Evolutionary conservation across 2,113 vertebrate species (phyloP).

Genomic region (Osmerus mordax): DNA sequence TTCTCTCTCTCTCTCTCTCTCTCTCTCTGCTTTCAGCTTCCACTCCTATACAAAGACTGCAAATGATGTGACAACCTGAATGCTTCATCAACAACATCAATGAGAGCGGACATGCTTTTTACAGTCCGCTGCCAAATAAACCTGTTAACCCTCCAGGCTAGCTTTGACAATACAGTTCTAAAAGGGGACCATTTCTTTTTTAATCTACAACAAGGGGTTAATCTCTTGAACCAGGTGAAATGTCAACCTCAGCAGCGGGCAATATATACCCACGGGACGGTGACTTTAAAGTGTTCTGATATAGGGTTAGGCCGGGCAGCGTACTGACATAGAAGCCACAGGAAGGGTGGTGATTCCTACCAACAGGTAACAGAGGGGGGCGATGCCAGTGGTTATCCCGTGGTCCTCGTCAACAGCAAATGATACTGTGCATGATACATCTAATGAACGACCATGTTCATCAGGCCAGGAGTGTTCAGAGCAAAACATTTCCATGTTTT

Average conservation of each 20-base stretch:
- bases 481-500: no score
- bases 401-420: no score
- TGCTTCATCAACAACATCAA: conserved; percentile 59
- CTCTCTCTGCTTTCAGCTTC: conserved; percentile 12
- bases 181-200: not conserved
- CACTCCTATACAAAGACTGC: conserved; percentile 38
- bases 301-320: no score
- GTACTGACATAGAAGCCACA: no score
- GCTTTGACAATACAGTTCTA: conserved; percentile 16
- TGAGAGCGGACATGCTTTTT: conserved; percentile 46
- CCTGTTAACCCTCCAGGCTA: conserved; percentile 33
- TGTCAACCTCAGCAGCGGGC: conserved; percentile 33
- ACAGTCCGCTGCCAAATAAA: conserved; percentile 44
- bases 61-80: conserved; percentile 61
- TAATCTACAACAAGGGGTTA: conserved; percentile 23
- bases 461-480: no score
- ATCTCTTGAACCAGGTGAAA: conserved; percentile 1
- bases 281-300: no score
- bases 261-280: not conserved
- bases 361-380: no score
- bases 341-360: no score
- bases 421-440: no score
- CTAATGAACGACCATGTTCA: no score
- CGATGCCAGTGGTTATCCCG: no score
- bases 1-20: not conserved